Percentiles rank a stretch among this genome's conserved stretches.
Conservation (phyloP, 2,797 vertebrate species). For the Pangasius mekongensis region DNA sequence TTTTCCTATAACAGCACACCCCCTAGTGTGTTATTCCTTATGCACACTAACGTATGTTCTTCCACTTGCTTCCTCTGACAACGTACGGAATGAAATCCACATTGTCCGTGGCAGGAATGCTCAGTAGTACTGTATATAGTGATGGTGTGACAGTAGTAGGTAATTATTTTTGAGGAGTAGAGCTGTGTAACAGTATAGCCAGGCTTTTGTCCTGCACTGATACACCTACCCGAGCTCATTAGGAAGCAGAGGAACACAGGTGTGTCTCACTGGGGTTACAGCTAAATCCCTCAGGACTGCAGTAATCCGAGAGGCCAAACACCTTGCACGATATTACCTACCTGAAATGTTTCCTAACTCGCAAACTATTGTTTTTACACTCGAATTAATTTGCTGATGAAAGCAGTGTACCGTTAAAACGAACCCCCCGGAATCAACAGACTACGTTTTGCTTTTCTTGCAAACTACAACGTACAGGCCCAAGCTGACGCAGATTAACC, state of each 20-base stretch:
- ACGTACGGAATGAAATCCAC: background rate
- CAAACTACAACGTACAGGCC: background rate
- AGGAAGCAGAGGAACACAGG: slow-evolving; percentile 35
- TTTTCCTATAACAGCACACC: background rate
- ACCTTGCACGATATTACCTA: background rate
- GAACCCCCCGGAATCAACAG: background rate
- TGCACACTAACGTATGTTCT: background rate
- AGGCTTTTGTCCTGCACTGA: slow-evolving; percentile 4
- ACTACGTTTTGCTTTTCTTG: slow-evolving; percentile 22
- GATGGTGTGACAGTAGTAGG: background rate
- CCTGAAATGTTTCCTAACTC: background rate
- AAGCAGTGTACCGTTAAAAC: slow-evolving; percentile 15
- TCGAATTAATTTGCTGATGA: slow-evolving; percentile 23
- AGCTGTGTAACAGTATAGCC: background rate
- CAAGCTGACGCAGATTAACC: background rate
- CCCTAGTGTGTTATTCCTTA: background rate
- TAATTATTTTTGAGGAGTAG: slow-evolving; percentile 11
- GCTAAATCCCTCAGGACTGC: slow-evolving; percentile 26
- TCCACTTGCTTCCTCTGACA: slow-evolving; percentile 5
- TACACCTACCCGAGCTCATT: slow-evolving; percentile 30
- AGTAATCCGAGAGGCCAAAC: background rate
- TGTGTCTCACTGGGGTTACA: slow-evolving; percentile 23
- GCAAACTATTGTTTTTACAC: slow-evolving; percentile 21
- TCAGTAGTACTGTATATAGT: background rate
- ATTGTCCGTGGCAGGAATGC: background rate